Evolutionary conservation across 2,113 vertebrate genomes (phyloP).

Genomic region (Pampusana beccarii): DNA sequence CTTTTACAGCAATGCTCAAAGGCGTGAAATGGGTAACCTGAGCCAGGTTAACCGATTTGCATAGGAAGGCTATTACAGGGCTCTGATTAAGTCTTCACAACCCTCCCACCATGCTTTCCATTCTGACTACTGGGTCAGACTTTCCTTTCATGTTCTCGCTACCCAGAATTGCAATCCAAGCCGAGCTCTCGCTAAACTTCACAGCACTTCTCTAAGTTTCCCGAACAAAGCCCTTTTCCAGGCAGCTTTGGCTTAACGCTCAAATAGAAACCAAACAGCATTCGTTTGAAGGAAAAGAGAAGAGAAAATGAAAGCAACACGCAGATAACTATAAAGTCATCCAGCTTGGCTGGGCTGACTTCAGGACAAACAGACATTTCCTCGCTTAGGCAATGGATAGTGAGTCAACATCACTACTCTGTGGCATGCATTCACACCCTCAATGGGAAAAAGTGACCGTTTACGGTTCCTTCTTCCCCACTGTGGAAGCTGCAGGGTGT

Average conservation of each 20-base stretch:
- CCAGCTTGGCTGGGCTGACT: background rate
- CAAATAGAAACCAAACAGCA: background rate
- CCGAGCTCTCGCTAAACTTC: background rate
- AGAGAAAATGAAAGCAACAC: conserved; percentile 66
- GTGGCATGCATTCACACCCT: background rate
- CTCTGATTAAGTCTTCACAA: conserved; percentile 36
- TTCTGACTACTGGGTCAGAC: background rate
- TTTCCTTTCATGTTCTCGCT: conserved; percentile 14
- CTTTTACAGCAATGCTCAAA: background rate
- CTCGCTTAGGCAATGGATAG: background rate
- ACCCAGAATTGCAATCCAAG: background rate
- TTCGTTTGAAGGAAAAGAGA: conserved; percentile 26
- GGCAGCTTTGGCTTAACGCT: background rate
- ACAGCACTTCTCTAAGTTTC: background rate
- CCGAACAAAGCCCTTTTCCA: background rate
- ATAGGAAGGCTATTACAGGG: background rate
- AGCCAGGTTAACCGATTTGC: background rate
- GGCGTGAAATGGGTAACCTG: background rate
- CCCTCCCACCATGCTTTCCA: conserved; percentile 31
- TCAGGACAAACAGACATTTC: conserved; percentile 3
- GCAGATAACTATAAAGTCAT: background rate
- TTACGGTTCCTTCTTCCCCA: background rate
- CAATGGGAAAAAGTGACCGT: background rate
- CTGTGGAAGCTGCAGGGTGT: background rate
- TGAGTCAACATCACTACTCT: conserved; percentile 43